Conservation (phyloP, 2,113 vertebrate genomes). For the mouse (Mus musculus) region DNA sequence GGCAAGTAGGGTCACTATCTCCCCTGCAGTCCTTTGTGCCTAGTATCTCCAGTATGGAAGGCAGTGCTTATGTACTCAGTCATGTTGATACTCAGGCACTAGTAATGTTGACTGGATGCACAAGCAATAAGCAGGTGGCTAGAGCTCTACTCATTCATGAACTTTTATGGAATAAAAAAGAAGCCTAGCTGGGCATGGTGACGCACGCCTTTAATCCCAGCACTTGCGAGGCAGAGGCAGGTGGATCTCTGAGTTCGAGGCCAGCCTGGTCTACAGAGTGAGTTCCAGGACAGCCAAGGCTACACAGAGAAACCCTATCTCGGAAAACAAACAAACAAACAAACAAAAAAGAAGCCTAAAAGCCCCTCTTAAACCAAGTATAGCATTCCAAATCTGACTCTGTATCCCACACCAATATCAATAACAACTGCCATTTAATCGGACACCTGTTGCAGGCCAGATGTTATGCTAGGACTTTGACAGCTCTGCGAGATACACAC, state of each 20-base stretch:
- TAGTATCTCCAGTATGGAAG: not conserved
- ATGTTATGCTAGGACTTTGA: not conserved
- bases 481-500: not conserved
- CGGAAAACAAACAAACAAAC: too few relatives aligned
- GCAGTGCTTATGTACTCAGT: not conserved
- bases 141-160: not conserved
- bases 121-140: not conserved
- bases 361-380: not conserved
- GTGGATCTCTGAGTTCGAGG: too few relatives aligned
- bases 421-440: not conserved
- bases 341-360: not conserved
- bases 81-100: not conserved
- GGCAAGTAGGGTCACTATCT: not conserved
- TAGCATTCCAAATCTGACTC: not conserved
- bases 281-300: too few relatives aligned
- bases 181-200: not conserved
- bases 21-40: not conserved
- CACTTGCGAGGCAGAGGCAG: too few relatives aligned
- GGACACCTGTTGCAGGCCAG: not conserved
- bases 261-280: too few relatives aligned
- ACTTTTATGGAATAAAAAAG: not conserved
- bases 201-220: too few relatives aligned
- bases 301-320: too few relatives aligned
- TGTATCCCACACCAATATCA: not conserved
- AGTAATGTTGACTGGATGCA: not conserved